Evolutionary conservation across 2,888 invertebrate genomes (phyloP), one percentile per base, ranked within the genome.

Genomic region (Sepioteuthis lessoniana): DNA sequence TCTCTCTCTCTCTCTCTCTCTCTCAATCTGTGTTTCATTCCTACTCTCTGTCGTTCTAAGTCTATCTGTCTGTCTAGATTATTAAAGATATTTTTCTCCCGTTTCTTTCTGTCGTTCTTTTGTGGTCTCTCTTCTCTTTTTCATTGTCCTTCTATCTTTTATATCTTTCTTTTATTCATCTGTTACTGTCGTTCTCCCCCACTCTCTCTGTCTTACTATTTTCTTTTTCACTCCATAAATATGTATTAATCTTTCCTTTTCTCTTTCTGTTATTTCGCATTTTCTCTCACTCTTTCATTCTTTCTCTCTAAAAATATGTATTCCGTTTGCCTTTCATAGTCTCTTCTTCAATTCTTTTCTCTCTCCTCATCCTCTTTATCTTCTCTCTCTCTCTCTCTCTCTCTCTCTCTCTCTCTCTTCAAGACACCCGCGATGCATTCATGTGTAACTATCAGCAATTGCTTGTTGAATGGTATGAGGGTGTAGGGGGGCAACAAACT

Each of bases 381-480:
- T 13, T 76, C 76, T 76, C 76, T n/a, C 10, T 76, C 76, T 76
- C 10, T 76, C n/a, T 76, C 76, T n/a, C n/a, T n/a, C 10, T 76
- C 76, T 76, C n/a, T 35, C 19, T 76, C 76, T 76, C 1, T 76
- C n/a, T 19, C 25, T 76, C 76, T 76, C n/a, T 13, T n/a, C 1
- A 76, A 8, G 76, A 35, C n/a, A 76, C 76, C n/a, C 76, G 76
- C 76, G n/a, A 76, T 76, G n/a, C 76, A 76, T n/a, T 76, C 76
- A 76, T 76, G 76, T 76, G 76, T 76, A 76, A 76, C 76, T 76
- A n/a, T 76, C n/a, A 76, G 76, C 76, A 76, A 76, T n/a, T 13
- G n/a, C 3, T 76, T n/a, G 76, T 35, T 76, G 76, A 76, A 35
- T 76, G n/a, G n/a, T 42, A 42, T 42, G 42, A 42, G 16, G n/a